These are phyloP conservation scores for Notiomystis cincta DNA, from an alignment of 2,113 vertebrate species.

Conservation along the genomic window DNA sequence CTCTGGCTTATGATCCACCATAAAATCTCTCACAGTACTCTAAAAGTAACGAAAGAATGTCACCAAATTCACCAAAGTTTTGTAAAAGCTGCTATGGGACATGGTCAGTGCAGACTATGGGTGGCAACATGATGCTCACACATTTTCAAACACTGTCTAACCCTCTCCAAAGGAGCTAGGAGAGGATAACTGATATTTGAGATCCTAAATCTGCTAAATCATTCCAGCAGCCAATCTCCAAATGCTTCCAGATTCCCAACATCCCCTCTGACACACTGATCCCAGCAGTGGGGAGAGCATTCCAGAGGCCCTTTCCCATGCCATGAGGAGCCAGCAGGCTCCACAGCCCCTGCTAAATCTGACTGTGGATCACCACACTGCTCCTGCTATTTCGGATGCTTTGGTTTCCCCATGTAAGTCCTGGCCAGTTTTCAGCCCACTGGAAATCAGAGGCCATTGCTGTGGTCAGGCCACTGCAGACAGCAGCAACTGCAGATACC, in stretches of 20 bases:
- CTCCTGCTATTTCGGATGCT: slow-evolving; percentile 26
- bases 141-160: background rate
- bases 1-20: background rate
- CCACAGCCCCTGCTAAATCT: slow-evolving; percentile 34
- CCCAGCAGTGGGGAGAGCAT: background rate
- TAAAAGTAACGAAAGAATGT: background rate
- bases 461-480: slow-evolving; percentile 58
- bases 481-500: slow-evolving; percentile 1
- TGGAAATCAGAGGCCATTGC: slow-evolving; percentile 16
- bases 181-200: background rate
- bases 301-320: background rate
- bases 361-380: slow-evolving; percentile 54
- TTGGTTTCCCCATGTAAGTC: background rate
- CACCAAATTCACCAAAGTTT: background rate
- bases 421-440: slow-evolving; percentile 25
- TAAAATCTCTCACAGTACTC: background rate
- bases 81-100: background rate
- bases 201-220: background rate
- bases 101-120: background rate
- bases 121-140: background rate
- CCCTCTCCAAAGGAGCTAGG: background rate
- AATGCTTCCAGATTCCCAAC: background rate
- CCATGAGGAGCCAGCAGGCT: background rate
- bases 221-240: background rate
- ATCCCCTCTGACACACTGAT: background rate